Percentiles rank a stretch among this genome's conserved stretches.
Conservation (phyloP, 2,113 vertebrate species). For the Alexandromys fortis region DNA sequence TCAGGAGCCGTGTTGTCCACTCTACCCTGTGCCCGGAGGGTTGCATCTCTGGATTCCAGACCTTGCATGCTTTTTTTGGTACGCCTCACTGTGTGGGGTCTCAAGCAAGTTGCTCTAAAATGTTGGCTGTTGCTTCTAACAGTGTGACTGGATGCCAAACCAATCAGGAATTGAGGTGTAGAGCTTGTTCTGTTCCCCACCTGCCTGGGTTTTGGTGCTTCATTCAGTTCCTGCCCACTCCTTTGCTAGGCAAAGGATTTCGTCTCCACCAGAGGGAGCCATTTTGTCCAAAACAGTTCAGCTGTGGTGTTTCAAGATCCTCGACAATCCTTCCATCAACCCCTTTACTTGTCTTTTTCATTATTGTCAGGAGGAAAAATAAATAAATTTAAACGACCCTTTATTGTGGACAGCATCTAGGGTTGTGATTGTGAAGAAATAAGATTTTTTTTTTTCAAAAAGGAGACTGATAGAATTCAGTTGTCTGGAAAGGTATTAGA, state of each 20-base stretch:
- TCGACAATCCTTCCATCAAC: not conserved
- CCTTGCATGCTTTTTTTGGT: constrained; percentile 71
- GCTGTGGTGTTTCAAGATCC: not conserved
- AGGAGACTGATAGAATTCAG: not conserved
- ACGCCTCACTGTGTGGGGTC: constrained; percentile 65
- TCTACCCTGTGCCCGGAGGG: constrained; percentile 82
- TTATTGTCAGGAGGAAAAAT: not conserved
- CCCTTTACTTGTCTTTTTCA: not conserved
- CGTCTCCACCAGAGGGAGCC: constrained; percentile 72
- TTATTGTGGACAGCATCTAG: not conserved
- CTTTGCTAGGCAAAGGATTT: not conserved
- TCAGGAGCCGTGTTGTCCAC: constrained; percentile 85
- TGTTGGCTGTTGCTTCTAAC: constrained; percentile 54
- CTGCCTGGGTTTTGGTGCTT: not conserved
- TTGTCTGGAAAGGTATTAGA: constrained; percentile 22
- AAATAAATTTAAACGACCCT: not conserved
- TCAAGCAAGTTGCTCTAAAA: constrained; percentile 58
- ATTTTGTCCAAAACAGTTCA: not conserved
- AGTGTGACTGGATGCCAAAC: constrained; percentile 68
- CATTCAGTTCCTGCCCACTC: not conserved
- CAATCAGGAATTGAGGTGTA: not conserved
- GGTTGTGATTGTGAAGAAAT: not conserved
- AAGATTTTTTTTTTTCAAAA: not conserved
- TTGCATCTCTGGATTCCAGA: constrained; percentile 79
- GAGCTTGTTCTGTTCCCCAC: not conserved